Evolutionary conservation across 1,140 invertebrate genomes (phyloP).

Genomic region (Diabrotica virgifera): DNA sequence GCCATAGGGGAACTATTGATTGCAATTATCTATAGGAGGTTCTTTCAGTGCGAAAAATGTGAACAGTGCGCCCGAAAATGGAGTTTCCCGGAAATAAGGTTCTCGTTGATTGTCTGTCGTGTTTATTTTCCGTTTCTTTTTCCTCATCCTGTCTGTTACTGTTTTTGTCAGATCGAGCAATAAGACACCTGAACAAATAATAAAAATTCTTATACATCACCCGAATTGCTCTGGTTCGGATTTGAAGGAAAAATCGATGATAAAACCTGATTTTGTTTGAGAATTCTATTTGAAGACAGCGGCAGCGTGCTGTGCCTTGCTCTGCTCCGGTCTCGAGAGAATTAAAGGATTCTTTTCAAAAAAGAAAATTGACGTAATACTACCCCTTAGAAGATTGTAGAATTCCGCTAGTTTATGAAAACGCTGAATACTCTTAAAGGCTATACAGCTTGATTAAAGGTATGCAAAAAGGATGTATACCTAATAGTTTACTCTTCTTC

Average conservation of each 20-base stretch:
- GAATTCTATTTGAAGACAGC: neutral
- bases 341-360: neutral
- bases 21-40: conserved; percentile 10
- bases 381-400: too few species aligned
- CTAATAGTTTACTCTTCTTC: too few species aligned
- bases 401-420: too few species aligned
- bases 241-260: conserved; percentile 12
- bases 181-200: conserved; percentile 18
- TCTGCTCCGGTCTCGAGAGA: neutral
- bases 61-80: conserved; percentile 10
- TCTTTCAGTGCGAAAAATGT: conserved; percentile 7
- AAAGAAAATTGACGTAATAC: neutral
- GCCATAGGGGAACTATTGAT: conserved; percentile 13
- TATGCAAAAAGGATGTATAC: too few species aligned
- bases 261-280: conserved; percentile 1
- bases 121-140: conserved; percentile 11
- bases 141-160: conserved; percentile 15
- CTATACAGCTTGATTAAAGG: too few species aligned
- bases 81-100: conserved; percentile 14
- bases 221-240: conserved; percentile 7
- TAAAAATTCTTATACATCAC: conserved; percentile 11
- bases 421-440: too few species aligned
- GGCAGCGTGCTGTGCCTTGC: neutral
- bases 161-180: conserved; percentile 17
- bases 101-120: conserved; percentile 15